Percentiles rank a stretch among this genome's conserved stretches.
Evolutionary conservation across 2,888 invertebrate species (phyloP).

Genomic region (Altica lythri): DNA sequence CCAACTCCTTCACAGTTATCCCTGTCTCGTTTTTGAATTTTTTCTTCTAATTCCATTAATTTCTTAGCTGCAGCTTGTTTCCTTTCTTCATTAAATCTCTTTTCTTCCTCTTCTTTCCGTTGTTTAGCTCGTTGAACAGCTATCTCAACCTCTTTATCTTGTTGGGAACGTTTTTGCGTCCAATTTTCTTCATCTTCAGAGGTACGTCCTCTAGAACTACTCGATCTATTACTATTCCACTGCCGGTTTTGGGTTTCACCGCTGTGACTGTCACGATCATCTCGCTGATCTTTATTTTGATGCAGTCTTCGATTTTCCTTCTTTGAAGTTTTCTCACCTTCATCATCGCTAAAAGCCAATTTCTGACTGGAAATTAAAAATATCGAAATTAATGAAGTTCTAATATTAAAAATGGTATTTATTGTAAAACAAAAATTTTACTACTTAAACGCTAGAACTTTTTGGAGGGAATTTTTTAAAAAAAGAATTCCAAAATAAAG

Average conservation of each 20-base stretch:
- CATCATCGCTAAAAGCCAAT: conserved; percentile 92
- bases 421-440: too few relatives aligned
- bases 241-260: conserved; percentile 29
- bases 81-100: conserved; percentile 68
- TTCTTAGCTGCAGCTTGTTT: conserved; percentile 69
- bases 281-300: conserved; percentile 38
- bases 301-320: conserved; percentile 34
- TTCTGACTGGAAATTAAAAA: conserved; percentile 77
- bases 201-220: conserved; percentile 54
- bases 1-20: conserved; percentile 58
- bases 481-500: conserved; percentile 11
- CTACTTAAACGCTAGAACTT: too few relatives aligned
- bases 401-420: too few relatives aligned
- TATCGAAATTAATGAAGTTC: too few relatives aligned
- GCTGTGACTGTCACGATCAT: conserved; percentile 34
- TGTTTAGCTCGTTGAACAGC: conserved; percentile 84
- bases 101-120: conserved; percentile 87
- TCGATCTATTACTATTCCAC: conserved; percentile 42
- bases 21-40: conserved; percentile 63
- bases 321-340: conserved; percentile 57
- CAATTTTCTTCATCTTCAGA: conserved; percentile 41
- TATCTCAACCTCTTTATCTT: conserved; percentile 70
- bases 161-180: conserved; percentile 40
- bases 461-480: too few relatives aligned
- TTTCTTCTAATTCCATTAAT: conserved; percentile 70